Conservation (phyloP, 2,888 invertebrate genomes). For the Scaptomyza caliginosa region DNA sequence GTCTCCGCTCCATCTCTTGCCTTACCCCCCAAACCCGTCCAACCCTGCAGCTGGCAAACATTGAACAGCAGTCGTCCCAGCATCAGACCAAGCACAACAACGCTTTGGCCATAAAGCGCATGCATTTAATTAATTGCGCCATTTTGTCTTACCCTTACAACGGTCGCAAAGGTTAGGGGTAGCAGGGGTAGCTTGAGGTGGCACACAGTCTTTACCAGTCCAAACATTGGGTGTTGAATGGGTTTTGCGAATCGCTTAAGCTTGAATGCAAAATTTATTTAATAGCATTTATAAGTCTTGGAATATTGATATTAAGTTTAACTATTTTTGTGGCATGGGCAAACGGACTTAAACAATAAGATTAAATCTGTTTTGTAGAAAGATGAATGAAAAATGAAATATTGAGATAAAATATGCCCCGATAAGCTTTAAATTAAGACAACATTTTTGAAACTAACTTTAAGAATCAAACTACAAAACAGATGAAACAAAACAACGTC, state of each 20-base stretch:
- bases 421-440: no score
- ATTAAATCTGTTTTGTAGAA: no score
- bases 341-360: no score
- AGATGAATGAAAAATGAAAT: no score
- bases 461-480: not conserved
- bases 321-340: no score
- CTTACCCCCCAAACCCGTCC: not conserved
- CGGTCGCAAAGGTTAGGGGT: constrained; percentile 2
- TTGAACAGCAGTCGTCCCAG: not conserved
- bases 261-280: constrained; percentile 21
- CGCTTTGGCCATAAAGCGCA: constrained; percentile 62
- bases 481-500: no score
- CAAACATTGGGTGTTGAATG: not conserved
- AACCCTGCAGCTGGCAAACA: not conserved
- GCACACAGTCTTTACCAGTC: not conserved
- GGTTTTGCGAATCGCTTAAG: constrained; percentile 2
- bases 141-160: constrained; percentile 61
- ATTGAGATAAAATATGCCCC: no score
- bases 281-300: not conserved
- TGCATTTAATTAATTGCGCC: constrained; percentile 71
- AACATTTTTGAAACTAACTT: no score
- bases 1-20: constrained; percentile 7
- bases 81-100: not conserved
- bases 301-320: not conserved
- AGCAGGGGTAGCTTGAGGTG: not conserved